Conservation (phyloP, 1,140 invertebrate genomes). For the Propsilocerus akamusi region DNA sequence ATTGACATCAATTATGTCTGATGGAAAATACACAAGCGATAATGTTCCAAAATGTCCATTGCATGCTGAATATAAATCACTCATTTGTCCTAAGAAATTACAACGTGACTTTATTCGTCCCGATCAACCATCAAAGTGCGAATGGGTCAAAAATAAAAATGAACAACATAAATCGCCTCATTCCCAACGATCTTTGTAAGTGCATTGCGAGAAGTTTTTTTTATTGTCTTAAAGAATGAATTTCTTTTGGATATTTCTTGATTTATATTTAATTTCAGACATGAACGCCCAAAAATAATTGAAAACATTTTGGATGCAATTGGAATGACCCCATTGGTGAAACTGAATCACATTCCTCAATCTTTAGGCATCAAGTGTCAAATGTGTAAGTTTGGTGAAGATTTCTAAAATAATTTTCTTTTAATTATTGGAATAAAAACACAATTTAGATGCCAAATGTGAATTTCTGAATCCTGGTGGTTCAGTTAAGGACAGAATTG, state of each 20-base stretch:
- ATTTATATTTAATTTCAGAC: no score
- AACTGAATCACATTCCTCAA: constrained; percentile 70
- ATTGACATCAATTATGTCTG: no score
- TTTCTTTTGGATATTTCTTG: no score
- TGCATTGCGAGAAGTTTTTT: no score
- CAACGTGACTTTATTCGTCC: constrained; percentile 32
- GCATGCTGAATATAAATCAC: no score
- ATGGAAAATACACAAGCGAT: no score
- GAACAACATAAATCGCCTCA: no score
- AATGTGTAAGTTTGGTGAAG: constrained; percentile 59
- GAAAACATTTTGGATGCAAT: constrained; percentile 62
- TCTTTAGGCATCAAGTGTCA: constrained; percentile 74
- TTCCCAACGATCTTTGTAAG: no score
- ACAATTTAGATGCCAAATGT: constrained; percentile 54
- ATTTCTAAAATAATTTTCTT: neutral
- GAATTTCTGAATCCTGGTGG: constrained; percentile 93
- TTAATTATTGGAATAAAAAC: no score
- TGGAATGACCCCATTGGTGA: constrained; percentile 83
- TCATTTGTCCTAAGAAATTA: no score
- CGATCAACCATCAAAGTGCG: constrained; percentile 40
- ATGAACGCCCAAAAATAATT: neutral
- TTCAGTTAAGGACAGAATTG: constrained; percentile 90
- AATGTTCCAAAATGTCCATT: no score
- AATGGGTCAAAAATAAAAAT: constrained; percentile 37
- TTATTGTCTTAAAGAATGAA: no score